A percentile compares a stretch with the other conserved stretches of the same genome.
phyloP scores from a whole-genome alignment of 37 sponge, comb jelly and placozoan genomes.

The Ianthella basta region DNA sequence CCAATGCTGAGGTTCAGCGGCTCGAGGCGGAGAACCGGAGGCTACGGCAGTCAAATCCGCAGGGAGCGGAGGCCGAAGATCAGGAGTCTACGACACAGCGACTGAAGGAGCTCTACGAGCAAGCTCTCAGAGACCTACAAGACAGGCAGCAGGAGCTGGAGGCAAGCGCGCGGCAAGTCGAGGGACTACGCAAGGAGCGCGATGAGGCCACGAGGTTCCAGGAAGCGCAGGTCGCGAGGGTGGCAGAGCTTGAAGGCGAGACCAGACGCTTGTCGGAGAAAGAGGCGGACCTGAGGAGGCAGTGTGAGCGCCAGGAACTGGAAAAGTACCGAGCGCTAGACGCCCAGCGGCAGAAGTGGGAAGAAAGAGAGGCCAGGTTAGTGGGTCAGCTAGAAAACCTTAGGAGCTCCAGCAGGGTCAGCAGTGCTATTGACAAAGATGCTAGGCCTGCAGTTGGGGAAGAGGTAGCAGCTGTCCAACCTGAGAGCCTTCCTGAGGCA shows the following conservation, averaged over 20 bases:
- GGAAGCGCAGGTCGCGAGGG: not conserved
- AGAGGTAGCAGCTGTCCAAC: too few species aligned
- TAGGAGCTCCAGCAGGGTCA: too few species aligned
- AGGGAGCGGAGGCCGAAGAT: not conserved
- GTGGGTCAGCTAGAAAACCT: conserved; percentile 23
- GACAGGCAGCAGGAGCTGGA: not conserved
- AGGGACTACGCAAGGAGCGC: not conserved
- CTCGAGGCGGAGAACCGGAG: conserved; percentile 34
- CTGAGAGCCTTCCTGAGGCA: too few species aligned
- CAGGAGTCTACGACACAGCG: not conserved
- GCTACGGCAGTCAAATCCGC: not conserved
- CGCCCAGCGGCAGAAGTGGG: conserved; percentile 33
- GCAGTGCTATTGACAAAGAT: too few species aligned
- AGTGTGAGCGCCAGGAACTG: conserved; percentile 1
- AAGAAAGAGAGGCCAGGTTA: conserved; percentile 37
- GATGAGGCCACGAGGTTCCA: not conserved
- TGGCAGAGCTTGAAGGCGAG: not conserved
- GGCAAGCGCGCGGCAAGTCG: not conserved
- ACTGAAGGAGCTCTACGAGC: conserved; percentile 29
- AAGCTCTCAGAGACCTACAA: not conserved
- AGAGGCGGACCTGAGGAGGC: not conserved
- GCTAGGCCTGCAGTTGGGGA: too few species aligned
- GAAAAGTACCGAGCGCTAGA: conserved; percentile 18
- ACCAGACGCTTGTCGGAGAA: not conserved
- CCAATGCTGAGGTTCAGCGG: conserved; percentile 8